phyloP scores from a whole-genome alignment of 2,113 vertebrate genomes.

The Seriola rivoliana region DNA sequence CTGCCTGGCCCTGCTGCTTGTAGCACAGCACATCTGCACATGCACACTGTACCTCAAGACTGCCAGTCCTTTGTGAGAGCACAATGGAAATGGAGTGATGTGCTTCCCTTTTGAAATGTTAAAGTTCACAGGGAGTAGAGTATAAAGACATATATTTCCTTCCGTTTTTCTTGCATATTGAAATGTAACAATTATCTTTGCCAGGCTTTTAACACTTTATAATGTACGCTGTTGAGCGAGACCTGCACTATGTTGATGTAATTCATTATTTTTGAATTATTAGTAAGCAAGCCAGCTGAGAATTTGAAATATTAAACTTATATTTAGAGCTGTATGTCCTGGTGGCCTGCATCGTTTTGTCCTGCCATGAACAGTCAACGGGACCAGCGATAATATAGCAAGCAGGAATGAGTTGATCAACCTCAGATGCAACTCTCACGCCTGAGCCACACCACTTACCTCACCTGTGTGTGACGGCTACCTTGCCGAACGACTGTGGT shows the following conservation, averaged over 20 bases:
- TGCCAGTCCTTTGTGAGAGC: constrained; percentile 58
- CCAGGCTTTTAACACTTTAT: neutral
- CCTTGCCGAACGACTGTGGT: too few relatives aligned
- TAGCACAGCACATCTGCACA: constrained; percentile 59
- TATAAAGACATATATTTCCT: neutral
- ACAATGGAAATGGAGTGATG: constrained; percentile 36
- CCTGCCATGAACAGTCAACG: too few relatives aligned
- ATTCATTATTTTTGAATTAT: constrained; percentile 21
- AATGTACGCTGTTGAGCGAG: neutral
- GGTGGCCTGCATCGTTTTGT: too few relatives aligned
- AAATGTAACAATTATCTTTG: neutral
- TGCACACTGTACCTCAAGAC: constrained; percentile 28
- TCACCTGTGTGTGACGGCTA: too few relatives aligned
- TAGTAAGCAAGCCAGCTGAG: too few relatives aligned
- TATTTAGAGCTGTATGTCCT: too few relatives aligned
- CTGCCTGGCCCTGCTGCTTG: constrained; percentile 52
- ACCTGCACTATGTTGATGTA: neutral
- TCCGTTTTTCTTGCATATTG: neutral
- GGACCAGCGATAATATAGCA: too few relatives aligned
- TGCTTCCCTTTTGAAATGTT: neutral
- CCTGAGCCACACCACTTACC: too few relatives aligned
- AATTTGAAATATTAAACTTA: too few relatives aligned
- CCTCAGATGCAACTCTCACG: too few relatives aligned
- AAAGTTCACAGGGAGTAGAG: constrained; percentile 11
- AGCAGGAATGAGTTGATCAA: too few relatives aligned